Evolutionary conservation across 2,113 vertebrate genomes (phyloP).

Genomic region (Rhizomys pruinosus): DNA sequence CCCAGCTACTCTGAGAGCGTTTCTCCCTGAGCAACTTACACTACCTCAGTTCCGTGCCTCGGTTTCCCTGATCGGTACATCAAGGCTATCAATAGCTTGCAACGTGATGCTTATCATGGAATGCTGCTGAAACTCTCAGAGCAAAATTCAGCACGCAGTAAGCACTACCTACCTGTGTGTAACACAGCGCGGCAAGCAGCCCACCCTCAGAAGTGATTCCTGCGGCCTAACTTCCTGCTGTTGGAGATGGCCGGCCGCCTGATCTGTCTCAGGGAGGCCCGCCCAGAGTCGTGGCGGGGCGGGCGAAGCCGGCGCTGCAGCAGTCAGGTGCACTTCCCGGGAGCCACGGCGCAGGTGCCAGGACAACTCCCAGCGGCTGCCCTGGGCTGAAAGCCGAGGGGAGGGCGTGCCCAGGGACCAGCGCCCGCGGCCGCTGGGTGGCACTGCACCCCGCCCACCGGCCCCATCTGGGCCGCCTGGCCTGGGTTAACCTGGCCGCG

Average conservation of each 20-base stretch:
- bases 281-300: background rate
- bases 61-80: background rate
- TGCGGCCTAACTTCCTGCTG: background rate
- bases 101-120: too few relatives aligned
- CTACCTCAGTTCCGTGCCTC: background rate
- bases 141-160: background rate
- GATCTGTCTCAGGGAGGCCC: background rate
- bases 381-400: background rate
- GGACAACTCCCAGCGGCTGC: rapidly evolving
- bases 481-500: too few relatives aligned
- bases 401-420: background rate
- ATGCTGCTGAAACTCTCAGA: background rate
- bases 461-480: background rate
- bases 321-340: rapidly evolving
- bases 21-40: background rate
- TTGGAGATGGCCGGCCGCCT: background rate
- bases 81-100: background rate
- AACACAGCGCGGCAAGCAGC: rapidly evolving
- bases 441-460: constrained; percentile 31
- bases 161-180: background rate
- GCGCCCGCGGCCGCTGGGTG: background rate
- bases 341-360: too few relatives aligned
- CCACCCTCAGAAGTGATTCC: background rate
- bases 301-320: too few relatives aligned
- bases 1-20: background rate